These are phyloP conservation scores for Parauchenoglanis punctatus DNA, from an alignment of 2,797 vertebrate genomes.

Conservation along the genomic window DNA sequence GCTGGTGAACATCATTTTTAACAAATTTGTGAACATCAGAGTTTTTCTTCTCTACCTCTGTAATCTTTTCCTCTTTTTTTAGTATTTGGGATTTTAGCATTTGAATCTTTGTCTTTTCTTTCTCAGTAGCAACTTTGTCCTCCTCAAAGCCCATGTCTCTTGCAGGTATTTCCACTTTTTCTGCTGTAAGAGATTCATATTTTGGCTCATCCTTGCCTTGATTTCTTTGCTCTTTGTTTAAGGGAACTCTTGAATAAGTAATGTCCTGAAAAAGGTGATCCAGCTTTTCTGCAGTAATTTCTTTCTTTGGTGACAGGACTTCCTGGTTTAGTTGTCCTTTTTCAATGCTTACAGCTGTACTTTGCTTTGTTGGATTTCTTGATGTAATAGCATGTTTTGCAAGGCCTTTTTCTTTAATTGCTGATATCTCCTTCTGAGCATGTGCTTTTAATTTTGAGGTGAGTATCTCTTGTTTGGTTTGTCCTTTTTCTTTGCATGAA, in stretches of 20 bases:
- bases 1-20: constrained; percentile 5
- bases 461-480: constrained; percentile 79
- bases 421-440: constrained; percentile 82
- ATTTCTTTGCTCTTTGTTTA: constrained; percentile 45
- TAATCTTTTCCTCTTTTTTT: background rate
- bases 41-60: constrained; percentile 12
- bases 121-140: constrained; percentile 26
- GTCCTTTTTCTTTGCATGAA: constrained; percentile 72
- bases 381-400: constrained; percentile 65
- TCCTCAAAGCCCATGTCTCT: background rate
- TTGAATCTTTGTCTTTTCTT: constrained; percentile 11
- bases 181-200: constrained; percentile 19
- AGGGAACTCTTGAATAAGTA: constrained; percentile 56
- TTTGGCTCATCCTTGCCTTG: constrained; percentile 25
- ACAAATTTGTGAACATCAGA: constrained; percentile 20
- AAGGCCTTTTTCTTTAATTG: constrained; percentile 78
- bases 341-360: constrained; percentile 50
- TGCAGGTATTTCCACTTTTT: constrained; percentile 20
- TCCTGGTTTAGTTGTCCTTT: constrained; percentile 58
- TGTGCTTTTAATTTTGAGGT: constrained; percentile 81
- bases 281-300: constrained; percentile 60
- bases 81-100: background rate
- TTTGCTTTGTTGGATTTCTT: constrained; percentile 66
- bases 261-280: constrained; percentile 59
- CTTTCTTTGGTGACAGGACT: constrained; percentile 51